These are phyloP conservation scores for Heliconius hermathena DNA, from an alignment of 1,140 invertebrate species.

Conservation along the genomic window DNA sequence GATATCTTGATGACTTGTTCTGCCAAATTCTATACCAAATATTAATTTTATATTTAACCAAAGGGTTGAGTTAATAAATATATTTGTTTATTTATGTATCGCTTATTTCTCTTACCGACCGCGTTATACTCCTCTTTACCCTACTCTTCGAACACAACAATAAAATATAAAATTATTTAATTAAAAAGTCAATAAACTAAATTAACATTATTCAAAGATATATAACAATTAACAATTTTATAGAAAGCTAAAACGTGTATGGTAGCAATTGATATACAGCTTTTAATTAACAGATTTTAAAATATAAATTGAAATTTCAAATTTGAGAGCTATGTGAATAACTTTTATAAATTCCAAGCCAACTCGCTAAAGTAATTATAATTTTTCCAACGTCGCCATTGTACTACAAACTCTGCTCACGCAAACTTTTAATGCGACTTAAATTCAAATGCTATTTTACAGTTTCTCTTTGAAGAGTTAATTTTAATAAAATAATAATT, in stretches of 20 bases:
- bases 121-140: no score
- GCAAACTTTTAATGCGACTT: conserved; percentile 77
- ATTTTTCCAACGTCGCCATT: conserved; percentile 75
- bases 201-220: neutral
- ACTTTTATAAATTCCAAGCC: conserved; percentile 70
- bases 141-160: no score
- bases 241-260: neutral
- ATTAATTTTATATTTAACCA: no score
- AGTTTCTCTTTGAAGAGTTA: conserved; percentile 61
- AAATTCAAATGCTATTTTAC: conserved; percentile 75
- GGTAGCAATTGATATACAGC: neutral
- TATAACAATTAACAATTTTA: neutral
- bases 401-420: conserved; percentile 66
- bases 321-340: conserved; percentile 42
- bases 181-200: no score
- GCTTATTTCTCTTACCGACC: no score
- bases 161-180: no score
- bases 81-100: no score
- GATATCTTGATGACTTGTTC: no score
- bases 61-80: no score
- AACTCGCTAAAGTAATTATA: conserved; percentile 77
- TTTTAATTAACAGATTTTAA: neutral
- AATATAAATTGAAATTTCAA: neutral
- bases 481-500: conserved; percentile 57
- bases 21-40: no score